Evolutionary conservation across 2,113 vertebrate genomes (phyloP), one percentile per base, ranked within the genome.

Genomic region (Melanerpes formicivorus): DNA sequence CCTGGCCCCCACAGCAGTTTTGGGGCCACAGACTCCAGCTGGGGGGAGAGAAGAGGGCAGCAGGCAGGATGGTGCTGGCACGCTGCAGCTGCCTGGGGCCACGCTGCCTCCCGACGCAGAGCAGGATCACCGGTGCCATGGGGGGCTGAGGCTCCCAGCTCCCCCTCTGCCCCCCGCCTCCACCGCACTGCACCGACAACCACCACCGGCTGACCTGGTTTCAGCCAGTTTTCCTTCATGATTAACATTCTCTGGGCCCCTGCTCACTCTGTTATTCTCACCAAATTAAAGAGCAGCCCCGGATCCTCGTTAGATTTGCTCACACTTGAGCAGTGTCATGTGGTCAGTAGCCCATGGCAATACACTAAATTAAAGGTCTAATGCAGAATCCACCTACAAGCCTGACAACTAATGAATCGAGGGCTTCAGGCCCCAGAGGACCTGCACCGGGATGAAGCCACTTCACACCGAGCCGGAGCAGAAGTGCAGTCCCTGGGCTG

Each of bases 281-380:
- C 95, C 95, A 96, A 97, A 97, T 97, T 96, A 97, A 96, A 95
- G 96, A 95, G 96, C 98, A 97, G 97, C 95, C 96, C 97, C 65
- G 92, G 97, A 97, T 98, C 97, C 97, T 97, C 87, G 97, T 98
- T 98, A 98, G 98, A 98, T 98, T 98, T 97, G 97, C 97, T 98
- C 97, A 97, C 97, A 97, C 97, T 98, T 93, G 95, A 96, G 96
- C 90, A 56, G 84, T 97, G 97, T 96, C 97, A 98, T 97, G 97
- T 97, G 97, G 97, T 97, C 93, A 90, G 93, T 97, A 98, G 98
- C 98, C 98, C 96, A 97, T 98, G 98, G 98, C 98, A 98, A 98
- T 98, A 97, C 97, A 98, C 97, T 98, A 98, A 98, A 98, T 98
- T 98, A 98, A 98, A 98, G 98, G 98, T 97, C 98, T 98, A 98